A percentile compares a stretch with the other conserved stretches of the same genome.
Evolutionary conservation across 2,888 invertebrate genomes (phyloP).

Genomic region (Exocentrus adspersus): DNA sequence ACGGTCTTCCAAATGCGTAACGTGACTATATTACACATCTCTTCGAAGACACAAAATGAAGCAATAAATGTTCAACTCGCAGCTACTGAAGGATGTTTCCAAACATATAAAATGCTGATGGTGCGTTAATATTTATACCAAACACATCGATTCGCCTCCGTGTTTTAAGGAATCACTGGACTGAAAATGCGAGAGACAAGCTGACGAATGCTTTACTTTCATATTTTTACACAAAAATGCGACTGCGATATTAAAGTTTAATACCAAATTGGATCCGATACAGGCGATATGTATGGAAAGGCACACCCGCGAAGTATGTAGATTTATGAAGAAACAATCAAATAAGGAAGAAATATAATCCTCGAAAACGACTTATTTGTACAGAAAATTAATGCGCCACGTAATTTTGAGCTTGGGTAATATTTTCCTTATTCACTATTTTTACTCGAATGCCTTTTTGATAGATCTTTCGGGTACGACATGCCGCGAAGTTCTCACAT

Average conservation of each 20-base stretch:
- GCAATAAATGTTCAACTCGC: conserved; percentile 56
- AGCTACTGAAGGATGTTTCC: conserved; percentile 55
- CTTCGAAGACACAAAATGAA: conserved; percentile 42
- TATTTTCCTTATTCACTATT: too few relatives aligned
- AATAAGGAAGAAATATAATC: too few relatives aligned
- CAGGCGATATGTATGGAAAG: neutral
- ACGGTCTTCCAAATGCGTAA: conserved; percentile 42
- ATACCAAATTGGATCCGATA: conserved; percentile 20
- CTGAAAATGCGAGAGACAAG: conserved; percentile 44
- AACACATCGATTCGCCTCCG: conserved; percentile 52
- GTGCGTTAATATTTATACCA: conserved; percentile 60
- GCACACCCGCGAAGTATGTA: neutral
- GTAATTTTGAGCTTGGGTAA: too few relatives aligned
- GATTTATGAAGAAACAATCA: too few relatives aligned
- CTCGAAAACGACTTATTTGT: too few relatives aligned
- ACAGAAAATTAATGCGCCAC: too few relatives aligned
- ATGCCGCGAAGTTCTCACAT: too few relatives aligned
- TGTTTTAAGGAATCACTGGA: conserved; percentile 44
- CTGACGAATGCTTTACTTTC: conserved; percentile 37
- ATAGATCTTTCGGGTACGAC: too few relatives aligned
- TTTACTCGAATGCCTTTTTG: too few relatives aligned
- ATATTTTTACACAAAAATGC: conserved; percentile 16
- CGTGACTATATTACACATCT: conserved; percentile 45
- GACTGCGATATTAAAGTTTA: conserved; percentile 24
- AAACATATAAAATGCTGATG: conserved; percentile 61